These are phyloP conservation scores for Coilia nasus DNA, from an alignment of 2,797 vertebrate species.

Conservation along the genomic window DNA sequence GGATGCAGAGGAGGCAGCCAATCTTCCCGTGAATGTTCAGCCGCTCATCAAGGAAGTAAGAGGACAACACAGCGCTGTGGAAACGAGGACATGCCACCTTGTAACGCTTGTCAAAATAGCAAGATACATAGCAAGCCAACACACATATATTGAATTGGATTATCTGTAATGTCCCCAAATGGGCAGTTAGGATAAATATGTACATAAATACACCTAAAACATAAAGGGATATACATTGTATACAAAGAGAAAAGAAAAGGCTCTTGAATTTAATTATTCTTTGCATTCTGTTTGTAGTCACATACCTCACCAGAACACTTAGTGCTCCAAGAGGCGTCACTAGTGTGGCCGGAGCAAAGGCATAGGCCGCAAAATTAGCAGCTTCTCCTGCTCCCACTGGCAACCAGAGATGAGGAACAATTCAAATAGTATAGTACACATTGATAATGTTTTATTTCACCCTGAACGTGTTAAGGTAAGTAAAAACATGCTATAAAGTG, in stretches of 20 bases:
- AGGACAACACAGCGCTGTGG: constrained; percentile 82
- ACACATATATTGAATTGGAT: constrained; percentile 4
- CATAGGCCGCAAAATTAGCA: constrained; percentile 86
- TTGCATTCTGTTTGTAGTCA: not conserved
- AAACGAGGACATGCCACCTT: not conserved
- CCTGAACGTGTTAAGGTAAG: too few species aligned
- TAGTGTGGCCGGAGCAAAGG: constrained; percentile 84
- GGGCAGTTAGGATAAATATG: too few species aligned
- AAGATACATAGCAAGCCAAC: not conserved
- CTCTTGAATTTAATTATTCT: not conserved
- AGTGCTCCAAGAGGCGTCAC: constrained; percentile 87
- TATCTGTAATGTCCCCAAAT: too few species aligned
- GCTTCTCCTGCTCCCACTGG: constrained; percentile 85
- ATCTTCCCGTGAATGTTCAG: constrained; percentile 84
- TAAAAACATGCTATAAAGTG: too few species aligned
- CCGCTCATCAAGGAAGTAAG: constrained; percentile 83
- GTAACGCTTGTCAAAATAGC: not conserved
- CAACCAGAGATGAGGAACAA: constrained; percentile 28
- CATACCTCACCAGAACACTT: constrained; percentile 86
- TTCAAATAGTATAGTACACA: too few species aligned
- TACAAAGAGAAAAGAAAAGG: not conserved
- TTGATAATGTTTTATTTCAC: too few species aligned
- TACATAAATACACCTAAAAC: not conserved
- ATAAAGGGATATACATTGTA: not conserved
- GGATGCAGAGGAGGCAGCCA: constrained; percentile 82